phyloP scores from a whole-genome alignment of 2,888 invertebrate genomes.

The Yponomeuta malinellus region DNA sequence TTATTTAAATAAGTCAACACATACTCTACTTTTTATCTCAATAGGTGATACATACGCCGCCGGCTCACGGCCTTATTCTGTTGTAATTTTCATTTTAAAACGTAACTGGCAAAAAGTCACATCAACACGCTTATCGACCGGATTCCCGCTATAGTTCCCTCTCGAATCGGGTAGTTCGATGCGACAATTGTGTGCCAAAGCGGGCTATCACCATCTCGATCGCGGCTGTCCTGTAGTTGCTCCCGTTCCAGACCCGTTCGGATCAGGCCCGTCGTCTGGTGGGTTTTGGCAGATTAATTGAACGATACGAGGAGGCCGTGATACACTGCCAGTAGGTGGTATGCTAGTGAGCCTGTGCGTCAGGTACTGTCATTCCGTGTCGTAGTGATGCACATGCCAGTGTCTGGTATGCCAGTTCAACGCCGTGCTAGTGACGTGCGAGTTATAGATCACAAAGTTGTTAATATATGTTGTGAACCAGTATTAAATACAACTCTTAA shows the following conservation, averaged over 20 bases:
- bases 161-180: neutral
- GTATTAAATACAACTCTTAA: no score
- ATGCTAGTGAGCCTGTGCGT: neutral
- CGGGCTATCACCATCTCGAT: conserved; percentile 60
- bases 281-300: neutral
- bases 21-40: no score
- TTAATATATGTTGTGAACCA: no score
- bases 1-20: no score
- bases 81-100: no score
- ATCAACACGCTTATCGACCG: conserved; percentile 30
- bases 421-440: no score
- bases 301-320: neutral
- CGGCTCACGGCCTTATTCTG: no score
- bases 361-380: neutral
- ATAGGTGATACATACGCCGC: no score
- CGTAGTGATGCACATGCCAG: no score
- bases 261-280: neutral
- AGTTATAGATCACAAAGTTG: no score
- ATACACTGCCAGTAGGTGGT: no score
- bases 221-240: conserved; percentile 7
- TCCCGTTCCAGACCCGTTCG: neutral
- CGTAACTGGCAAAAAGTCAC: neutral
- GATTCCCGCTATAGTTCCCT: neutral
- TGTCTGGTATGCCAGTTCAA: no score
- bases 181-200: conserved; percentile 65